Base-by-base conservation (phyloP, 2,888 invertebrate genomes). In the Drosophila peninsularis region DNA sequence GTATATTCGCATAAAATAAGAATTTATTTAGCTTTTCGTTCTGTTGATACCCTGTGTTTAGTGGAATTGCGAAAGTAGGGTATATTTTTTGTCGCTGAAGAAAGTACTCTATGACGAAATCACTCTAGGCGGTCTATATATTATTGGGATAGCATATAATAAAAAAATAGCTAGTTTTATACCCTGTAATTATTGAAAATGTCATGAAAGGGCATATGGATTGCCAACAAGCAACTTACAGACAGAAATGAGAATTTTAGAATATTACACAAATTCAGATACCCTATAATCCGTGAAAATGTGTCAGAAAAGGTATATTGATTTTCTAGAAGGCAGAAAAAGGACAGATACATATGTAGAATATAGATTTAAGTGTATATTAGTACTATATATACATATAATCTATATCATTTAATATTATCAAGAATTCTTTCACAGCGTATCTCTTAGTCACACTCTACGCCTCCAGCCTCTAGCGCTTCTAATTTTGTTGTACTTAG, bases 401-500 rank as follows among this genome's bases (percentile, higher is more conserved):
- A n/a, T 9, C 9, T 45, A 45, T 45, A 7, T 3, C 6, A 45
- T 10, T 27, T 10, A 0, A 47, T 17, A 9, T 45, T n/a, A 45
- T 27, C 27, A n/a, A 27, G 5, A 17, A 30, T 1, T 27, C 14
- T 14, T 14, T 50, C 24, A n/a, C 3, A 9, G 32, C 32, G 37
- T 52, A 52, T 17, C 52, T 36, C 3, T 10, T 37, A 52, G 52
- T 52, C 36, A 36, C 9, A 37, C n/a, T 5, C 1, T 10, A 0
- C 11, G n/a, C n/a, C 0, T 49, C 21, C 6, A 13, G n/a, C 42
- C 39, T 30, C 13, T 30, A 7, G 27, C 6, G 6, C 27, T 10
- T 50, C 44, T 45, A 39, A 17, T 58, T 36, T 36, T 58, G 50
- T 36, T 54, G 36, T 71, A 74, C 71, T 63, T 49, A 66, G 42